Base-by-base conservation (phyloP, 2,888 invertebrate species). In the Tetramorium bicarinatum region DNA sequence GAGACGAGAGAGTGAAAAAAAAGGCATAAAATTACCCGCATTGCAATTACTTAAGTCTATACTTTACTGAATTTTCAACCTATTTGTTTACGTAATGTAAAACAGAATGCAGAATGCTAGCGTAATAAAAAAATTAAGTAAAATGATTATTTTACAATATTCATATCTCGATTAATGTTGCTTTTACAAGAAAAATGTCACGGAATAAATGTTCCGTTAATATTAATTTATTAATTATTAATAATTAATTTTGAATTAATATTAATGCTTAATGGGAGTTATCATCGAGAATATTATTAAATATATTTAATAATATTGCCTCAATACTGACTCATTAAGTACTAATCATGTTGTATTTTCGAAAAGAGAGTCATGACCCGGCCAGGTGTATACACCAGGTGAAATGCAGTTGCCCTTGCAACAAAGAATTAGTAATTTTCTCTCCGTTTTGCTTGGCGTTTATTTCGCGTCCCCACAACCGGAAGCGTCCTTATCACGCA, bases 401-500 rank as follows among this genome's bases (percentile, higher is more conserved):
- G 87, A 82, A 84, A 81, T 64, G 72, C 82, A 84, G 79, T 89
- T 82, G 83, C 83, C 79, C 80, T 34, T 34, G 72, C 80, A 81
- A 80, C 38, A 52, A 86, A 84, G 84, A 85, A 88, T 85, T 88
- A 87, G 88, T 87, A 82, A 89, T 90, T 88, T 88, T 87, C 80
- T 85, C 62, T 54, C 29, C 29, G 4, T 34, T 85, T 82, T 75
- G 82, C 85, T 81, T 38, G 83, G 41, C 82, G 77, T 87, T 90
- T 89, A 86, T 86, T 91, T 87, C 85, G 74, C 83, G 86, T 85
- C 85, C 86, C 84, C 82, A 82, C 67, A 84, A 86, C 90, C 91
- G 91, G 91, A 91, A 91, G 84, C 86, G 85, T 89, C 87, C 87
- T 91, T 91, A 91, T 91, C 91, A 87, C 82, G 80, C 76, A 79